A percentile compares a stretch with the other conserved stretches of the same genome.
Evolutionary conservation across 2,113 vertebrate genomes (phyloP).

Genomic region (Pimephales promelas): DNA sequence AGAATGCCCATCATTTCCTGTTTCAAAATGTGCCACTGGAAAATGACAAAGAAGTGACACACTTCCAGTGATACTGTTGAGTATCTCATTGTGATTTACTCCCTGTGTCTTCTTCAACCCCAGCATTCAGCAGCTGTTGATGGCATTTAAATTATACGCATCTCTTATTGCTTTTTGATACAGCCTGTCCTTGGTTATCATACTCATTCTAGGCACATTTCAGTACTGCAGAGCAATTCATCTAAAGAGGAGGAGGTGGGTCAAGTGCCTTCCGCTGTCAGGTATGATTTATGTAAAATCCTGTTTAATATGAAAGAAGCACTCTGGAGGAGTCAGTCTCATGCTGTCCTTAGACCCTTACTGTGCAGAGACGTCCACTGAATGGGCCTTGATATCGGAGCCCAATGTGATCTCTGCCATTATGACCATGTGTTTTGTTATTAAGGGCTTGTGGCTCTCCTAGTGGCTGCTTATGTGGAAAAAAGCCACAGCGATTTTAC

Average conservation of each 20-base stretch:
- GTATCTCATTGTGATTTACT: not conserved
- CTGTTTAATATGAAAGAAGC: conserved; percentile 24
- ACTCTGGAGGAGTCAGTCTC: conserved; percentile 24
- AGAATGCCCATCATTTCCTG: not conserved
- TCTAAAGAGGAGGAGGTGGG: conserved; percentile 24
- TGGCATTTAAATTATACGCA: conserved; percentile 20
- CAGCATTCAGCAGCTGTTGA: conserved; percentile 6
- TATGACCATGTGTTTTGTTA: conserved; percentile 27
- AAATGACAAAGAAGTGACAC: not conserved
- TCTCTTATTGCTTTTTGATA: conserved; percentile 38
- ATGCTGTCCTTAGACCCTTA: conserved; percentile 23
- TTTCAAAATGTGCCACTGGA: not conserved
- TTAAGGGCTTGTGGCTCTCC: not conserved
- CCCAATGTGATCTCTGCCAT: conserved; percentile 24
- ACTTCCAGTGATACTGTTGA: not conserved
- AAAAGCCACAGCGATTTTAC: not conserved
- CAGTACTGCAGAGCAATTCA: conserved; percentile 42
- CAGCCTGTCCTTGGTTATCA: conserved; percentile 23
- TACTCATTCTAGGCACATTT: conserved; percentile 32
- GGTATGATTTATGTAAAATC: conserved; percentile 39
- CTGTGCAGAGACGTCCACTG: not conserved
- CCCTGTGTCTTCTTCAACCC: not conserved
- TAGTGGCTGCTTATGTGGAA: not conserved
- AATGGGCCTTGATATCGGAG: not conserved
- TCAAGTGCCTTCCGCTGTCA: conserved; percentile 26